Base-by-base conservation (phyloP, 2,888 invertebrate species). In the Cryptus viduatorius region DNA sequence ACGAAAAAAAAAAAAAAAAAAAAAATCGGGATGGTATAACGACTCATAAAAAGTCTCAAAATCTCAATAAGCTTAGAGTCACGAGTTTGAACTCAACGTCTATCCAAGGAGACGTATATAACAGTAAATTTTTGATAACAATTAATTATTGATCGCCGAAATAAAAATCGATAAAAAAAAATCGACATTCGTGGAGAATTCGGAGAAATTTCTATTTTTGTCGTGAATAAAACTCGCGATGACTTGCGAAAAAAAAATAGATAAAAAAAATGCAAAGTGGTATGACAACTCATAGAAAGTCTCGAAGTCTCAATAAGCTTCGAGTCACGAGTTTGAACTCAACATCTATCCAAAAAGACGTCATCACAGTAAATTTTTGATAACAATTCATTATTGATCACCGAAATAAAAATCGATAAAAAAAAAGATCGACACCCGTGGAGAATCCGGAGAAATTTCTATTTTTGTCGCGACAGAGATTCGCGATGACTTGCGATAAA, bases 361-460 rank as follows among this genome's bases (percentile, higher is more conserved):
- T 24, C 3, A 24, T 24, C 24, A 24, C 24, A 24, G 1, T 24
- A 24, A 24, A 24, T 24, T 24, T 24, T 24, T 1, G 3, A 24
- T 24, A 24, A 24, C 24, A 24, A 24, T 24, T 24, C 24, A 24
- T 24, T 24, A 24, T 24, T 24, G 24, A 24, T 24, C 24, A 24
- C 24, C 24, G 2, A 24, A n/a, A 16, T 4, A 19, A 29, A 12
- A 14, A 46, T 12, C 19, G 29, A 16, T 59, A 12, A n/a, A n/a
- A 59, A 8, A 48, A 61, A 14, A 31, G 8, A n/a, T 37, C 1
- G 14, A 16, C 14, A 10, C 37, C 16, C 19, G 19, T 14, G 10
- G 56, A 76, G 7, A 68, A 61, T 50, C 24, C 1, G 48, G n/a
- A 14, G 64, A 71, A 61, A 64, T 42, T 14, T 64, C 16, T 50